Evolutionary conservation across 2,888 invertebrate genomes (phyloP), one percentile per base, ranked within the genome.

Genomic region (Deilephila porcellus): DNA sequence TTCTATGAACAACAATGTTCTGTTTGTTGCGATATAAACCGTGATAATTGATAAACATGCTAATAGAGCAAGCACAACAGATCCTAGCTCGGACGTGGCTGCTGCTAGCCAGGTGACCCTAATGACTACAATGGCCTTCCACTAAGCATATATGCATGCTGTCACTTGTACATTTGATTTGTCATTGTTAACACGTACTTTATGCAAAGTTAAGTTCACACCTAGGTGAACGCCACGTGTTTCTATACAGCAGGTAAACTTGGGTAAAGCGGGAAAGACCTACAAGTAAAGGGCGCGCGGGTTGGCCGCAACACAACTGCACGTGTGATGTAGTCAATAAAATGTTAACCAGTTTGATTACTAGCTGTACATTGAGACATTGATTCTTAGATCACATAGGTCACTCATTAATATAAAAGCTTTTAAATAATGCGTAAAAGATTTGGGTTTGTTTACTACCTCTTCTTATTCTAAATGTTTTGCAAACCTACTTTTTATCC

Each of bases 81-180:
- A 14, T 60, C 60, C 25, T 32, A 62, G 62, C 29, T 32, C 62
- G 62, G 62, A 62, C 29, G 14, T 14, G 2, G 62, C 52, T 34
- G 37, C 70, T 84, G 86, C 83, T 83, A 82, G 86, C 85, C 82
- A 85, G 88, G 89, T 91, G 91, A 92, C 91, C 91, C 89, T 90
- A 92, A 93, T 93, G 89, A 90, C 88, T 87, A 78, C 81, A 82
- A 76, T 83, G 91, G 82, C 92, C 92, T 92, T 89, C 88, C 60
- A 67, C 70, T 67, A 64, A 72, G 32, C 64, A 64, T n/a, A 63
- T 32, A 70, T 73, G 60, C 67, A 73, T 45, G 25, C 17, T 25
- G 29, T 62, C 32, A 29, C 62, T 25, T 62, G 29, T 32, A 25
- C 29, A 11, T 32, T 62, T 62, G 17, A 62, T 62, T 32, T 62